phyloP scores from a whole-genome alignment of 2,888 invertebrate genomes.

The Drosophila flavopinicola region DNA sequence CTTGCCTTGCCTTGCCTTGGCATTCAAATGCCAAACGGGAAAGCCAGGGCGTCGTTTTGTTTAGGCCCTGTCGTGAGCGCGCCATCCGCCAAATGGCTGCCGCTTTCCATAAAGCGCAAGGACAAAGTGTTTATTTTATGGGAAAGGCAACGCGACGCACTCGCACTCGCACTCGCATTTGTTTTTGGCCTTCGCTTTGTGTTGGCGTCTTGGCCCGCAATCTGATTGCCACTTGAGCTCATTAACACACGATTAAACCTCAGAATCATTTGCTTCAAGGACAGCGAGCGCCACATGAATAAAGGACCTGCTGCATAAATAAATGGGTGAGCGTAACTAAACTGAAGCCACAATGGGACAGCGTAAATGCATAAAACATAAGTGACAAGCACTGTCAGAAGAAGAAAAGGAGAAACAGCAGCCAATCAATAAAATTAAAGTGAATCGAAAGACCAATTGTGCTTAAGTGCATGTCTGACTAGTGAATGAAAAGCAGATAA shows the following conservation, averaged over 20 bases:
- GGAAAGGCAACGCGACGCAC: conserved; percentile 30
- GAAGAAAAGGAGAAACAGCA: not conserved
- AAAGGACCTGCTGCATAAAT: conserved; percentile 44
- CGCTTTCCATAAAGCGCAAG: conserved; percentile 40
- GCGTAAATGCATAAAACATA: conserved; percentile 60
- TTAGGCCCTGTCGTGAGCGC: conserved; percentile 9
- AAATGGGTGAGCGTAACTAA: conserved; percentile 44
- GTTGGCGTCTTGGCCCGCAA: conserved; percentile 53
- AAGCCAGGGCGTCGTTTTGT: conserved; percentile 24
- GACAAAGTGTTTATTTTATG: conserved; percentile 73
- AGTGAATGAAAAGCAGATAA: not conserved
- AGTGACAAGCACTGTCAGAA: conserved; percentile 21
- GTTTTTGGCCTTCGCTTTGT: conserved; percentile 28
- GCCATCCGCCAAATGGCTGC: conserved; percentile 14
- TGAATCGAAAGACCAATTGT: not conserved
- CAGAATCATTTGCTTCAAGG: conserved; percentile 58
- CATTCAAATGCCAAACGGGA: conserved; percentile 33
- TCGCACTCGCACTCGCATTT: conserved; percentile 32
- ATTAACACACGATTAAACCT: conserved; percentile 77
- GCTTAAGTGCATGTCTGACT: not conserved
- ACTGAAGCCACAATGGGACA: conserved; percentile 22
- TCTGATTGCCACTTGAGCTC: conserved; percentile 76
- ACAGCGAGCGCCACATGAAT: conserved; percentile 26
- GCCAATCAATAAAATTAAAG: conserved; percentile 36
- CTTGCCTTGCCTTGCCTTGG: conserved; percentile 42